Evolutionary conservation across 35 echinoderm and acorn worm genomes (phyloP).

Genomic region (Diadema setosum): DNA sequence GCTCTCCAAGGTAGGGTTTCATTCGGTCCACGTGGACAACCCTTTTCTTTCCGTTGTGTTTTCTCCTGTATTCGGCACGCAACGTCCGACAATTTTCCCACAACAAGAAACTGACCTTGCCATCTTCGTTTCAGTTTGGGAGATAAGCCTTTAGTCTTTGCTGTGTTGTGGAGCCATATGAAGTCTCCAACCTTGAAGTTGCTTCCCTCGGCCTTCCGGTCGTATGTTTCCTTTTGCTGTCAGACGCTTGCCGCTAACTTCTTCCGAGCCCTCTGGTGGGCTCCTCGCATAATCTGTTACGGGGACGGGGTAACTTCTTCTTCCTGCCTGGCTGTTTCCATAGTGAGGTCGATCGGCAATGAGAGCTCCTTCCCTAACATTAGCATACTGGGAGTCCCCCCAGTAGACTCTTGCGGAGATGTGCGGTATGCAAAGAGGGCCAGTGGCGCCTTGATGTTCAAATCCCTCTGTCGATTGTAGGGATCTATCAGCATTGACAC

Average conservation of each 20-base stretch:
- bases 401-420: slow-evolving; percentile 30
- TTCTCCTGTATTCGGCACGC: slow-evolving; percentile 1
- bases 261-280: not conserved
- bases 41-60: not conserved
- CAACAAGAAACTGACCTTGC: slow-evolving; percentile 9
- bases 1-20: too few relatives aligned
- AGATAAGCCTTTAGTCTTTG: slow-evolving; percentile 3
- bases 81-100: not conserved
- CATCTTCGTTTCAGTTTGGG: slow-evolving; percentile 12
- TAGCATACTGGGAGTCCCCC: slow-evolving; percentile 21
- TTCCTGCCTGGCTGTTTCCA: not conserved
- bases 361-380: slow-evolving; percentile 51
- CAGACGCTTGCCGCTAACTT: not conserved
- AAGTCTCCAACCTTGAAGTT: not conserved
- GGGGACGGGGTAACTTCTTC: not conserved
- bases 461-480: slow-evolving; percentile 27
- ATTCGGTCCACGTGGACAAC: too few relatives aligned
- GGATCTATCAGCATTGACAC: not conserved
- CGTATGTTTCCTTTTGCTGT: not conserved
- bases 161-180: slow-evolving; percentile 20
- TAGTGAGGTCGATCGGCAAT: slow-evolving; percentile 33
- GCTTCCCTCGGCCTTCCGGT: not conserved
- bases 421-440: slow-evolving; percentile 51
- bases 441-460: slow-evolving; percentile 37
- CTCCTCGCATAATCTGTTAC: not conserved